Percentiles rank a stretch among this genome's conserved stretches.
Conservation (phyloP, 2,113 vertebrate genomes). For the Pygoscelis adeliae region DNA sequence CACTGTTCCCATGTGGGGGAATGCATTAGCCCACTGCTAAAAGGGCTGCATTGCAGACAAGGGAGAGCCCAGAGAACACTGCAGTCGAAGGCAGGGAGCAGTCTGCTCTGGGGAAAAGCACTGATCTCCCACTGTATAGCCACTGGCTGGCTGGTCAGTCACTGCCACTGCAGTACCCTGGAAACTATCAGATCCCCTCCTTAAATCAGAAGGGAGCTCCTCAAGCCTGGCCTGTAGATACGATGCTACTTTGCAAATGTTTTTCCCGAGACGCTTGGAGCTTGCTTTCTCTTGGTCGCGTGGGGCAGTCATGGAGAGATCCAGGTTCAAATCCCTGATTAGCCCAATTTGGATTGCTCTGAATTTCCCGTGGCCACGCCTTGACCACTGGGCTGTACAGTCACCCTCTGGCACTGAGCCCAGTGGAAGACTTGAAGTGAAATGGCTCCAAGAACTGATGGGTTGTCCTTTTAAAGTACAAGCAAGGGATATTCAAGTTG, state of each 20-base stretch:
- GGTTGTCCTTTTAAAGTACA: neutral
- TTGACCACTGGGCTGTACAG: neutral
- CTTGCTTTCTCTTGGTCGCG: neutral
- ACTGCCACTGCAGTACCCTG: neutral
- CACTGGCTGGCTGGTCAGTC: neutral
- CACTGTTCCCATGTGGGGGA: neutral
- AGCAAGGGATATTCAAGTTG: neutral
- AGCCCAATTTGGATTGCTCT: neutral
- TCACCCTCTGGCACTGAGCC: neutral
- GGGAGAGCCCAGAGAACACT: neutral
- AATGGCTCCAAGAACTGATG: neutral
- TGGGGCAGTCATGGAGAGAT: neutral
- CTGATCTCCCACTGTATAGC: neutral
- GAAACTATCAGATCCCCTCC: neutral
- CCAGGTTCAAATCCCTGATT: neutral
- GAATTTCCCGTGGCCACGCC: neutral
- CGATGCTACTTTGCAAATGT: rapidly evolving
- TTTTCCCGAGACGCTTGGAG: neutral
- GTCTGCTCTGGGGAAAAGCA: neutral
- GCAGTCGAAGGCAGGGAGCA: neutral
- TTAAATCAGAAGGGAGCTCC: neutral
- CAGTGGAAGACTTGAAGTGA: neutral
- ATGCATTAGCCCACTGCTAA: neutral
- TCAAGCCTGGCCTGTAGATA: neutral
- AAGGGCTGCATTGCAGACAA: neutral